Evolutionary conservation across 2,797 vertebrate species (phyloP), one percentile per base, ranked within the genome.

Genomic region (Setipinna tenuifilis): DNA sequence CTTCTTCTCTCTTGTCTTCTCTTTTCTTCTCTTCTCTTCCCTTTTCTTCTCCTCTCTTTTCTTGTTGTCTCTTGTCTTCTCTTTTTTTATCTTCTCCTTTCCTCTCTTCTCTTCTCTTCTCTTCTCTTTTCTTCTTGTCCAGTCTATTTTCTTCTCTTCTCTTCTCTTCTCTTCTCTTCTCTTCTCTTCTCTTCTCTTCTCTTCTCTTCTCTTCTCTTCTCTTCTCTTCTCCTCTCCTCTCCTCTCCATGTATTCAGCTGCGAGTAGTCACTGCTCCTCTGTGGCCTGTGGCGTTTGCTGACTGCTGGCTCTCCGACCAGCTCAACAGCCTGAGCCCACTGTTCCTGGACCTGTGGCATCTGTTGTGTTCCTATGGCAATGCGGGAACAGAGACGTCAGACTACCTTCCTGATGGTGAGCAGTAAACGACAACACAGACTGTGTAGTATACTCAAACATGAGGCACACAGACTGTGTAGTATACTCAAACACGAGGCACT

Each of bases 301-400:
- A 97, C 91, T 97, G 96, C 95, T 97, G 97, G 97, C 93, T 97
- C 90, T 96, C 97, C 46, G 96, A 97, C 93, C 96, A 97, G 89
- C 95, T 97, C 88, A 97, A 97, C 92, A 97, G 96, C 91, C 94
- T 97, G 86, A 95, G 94, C 0, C 92, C 96, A 84, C 96, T 97
- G 91, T 92, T 97, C 81, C 95, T 96, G 94, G 96, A 97, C 92
- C 91, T 97, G 93, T 88, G 88, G 87, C 87, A 88, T 57, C 82
- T 89, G 68, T 57, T 90, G 92, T 97, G 95, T 93, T 97, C 96
- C 94, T 97, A 97, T 92, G 95, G 68, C 68, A 75, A 75, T 16
- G 6, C 31, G 31, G 68, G 28, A 16, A 31, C 28, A 35, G 68
- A 16, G 21, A 62, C 61, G 11, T 16, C 62, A 25, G 62, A 28